phyloP scores from a whole-genome alignment of 2,797 vertebrate genomes.

The Eurystomus glaucurus region DNA sequence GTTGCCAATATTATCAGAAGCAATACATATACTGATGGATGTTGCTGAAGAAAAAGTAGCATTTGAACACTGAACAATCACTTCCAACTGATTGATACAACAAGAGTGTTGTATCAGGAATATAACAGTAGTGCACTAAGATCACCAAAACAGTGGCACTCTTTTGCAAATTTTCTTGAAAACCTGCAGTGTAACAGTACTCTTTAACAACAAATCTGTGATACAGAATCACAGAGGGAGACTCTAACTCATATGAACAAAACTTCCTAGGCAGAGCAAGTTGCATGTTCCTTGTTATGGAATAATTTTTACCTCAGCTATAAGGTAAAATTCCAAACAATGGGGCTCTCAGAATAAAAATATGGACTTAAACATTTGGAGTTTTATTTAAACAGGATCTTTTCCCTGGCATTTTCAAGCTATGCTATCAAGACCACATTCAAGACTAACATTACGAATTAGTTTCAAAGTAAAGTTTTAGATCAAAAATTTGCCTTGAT shows the following conservation, averaged over 20 bases:
- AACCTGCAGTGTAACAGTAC: not conserved
- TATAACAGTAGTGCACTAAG: not conserved
- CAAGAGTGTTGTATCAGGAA: not conserved
- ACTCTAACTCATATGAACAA: not conserved
- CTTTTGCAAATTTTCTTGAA: not conserved
- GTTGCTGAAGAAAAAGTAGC: not conserved
- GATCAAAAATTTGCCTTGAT: not conserved
- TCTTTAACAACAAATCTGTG: not conserved
- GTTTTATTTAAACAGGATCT: not conserved
- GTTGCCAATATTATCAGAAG: not conserved
- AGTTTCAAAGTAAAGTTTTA: not conserved
- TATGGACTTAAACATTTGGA: accelerated
- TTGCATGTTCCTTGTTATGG: not conserved
- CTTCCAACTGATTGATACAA: not conserved
- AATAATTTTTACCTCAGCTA: not conserved
- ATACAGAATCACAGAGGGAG: not conserved
- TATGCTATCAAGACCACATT: not conserved
- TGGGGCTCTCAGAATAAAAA: not conserved
- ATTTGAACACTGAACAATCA: not conserved
- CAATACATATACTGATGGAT: not conserved
- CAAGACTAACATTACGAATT: not conserved
- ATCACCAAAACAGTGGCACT: not conserved
- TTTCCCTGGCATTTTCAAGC: not conserved
- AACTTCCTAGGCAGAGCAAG: not conserved
- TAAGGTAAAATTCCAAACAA: not conserved